These are phyloP conservation scores for Ara ararauna DNA, from an alignment of 2,797 vertebrate genomes.

Conservation along the genomic window DNA sequence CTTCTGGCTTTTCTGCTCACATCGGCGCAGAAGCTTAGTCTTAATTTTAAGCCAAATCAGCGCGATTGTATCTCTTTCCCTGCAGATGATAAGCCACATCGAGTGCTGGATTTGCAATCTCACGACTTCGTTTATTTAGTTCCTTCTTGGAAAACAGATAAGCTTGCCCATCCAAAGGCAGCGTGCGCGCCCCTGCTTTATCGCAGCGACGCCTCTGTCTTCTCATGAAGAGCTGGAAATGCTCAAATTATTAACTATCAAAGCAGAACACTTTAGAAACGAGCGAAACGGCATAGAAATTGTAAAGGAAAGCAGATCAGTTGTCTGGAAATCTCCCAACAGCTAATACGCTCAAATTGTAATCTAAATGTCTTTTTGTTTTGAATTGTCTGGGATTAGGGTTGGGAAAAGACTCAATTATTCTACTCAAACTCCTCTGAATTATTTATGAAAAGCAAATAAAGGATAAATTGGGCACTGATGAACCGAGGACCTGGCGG, in stretches of 20 bases:
- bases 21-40: not conserved
- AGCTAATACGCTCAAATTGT: constrained; percentile 63
- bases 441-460: constrained; percentile 81
- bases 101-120: constrained; percentile 63
- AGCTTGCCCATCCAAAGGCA: constrained; percentile 36
- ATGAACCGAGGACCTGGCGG: constrained; percentile 69
- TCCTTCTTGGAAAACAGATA: constrained; percentile 64
- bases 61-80: constrained; percentile 43
- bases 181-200: not conserved
- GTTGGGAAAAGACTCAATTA: constrained; percentile 76
- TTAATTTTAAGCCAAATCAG: constrained; percentile 61
- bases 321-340: constrained; percentile 69
- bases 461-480: constrained; percentile 77
- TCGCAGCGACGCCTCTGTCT: constrained; percentile 24
- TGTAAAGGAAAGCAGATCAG: constrained; percentile 59
- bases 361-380: constrained; percentile 76
- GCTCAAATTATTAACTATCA: constrained; percentile 71
- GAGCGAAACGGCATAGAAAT: constrained; percentile 56
- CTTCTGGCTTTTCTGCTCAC: constrained; percentile 5
- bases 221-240: constrained; percentile 52
- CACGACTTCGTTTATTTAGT: constrained; percentile 43
- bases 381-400: constrained; percentile 75
- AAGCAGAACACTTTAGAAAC: constrained; percentile 61
- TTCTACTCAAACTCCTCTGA: constrained; percentile 76
- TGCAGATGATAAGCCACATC: constrained; percentile 31